Conservation (phyloP, 2,888 invertebrate genomes). For the Byasa hedistus region DNA sequence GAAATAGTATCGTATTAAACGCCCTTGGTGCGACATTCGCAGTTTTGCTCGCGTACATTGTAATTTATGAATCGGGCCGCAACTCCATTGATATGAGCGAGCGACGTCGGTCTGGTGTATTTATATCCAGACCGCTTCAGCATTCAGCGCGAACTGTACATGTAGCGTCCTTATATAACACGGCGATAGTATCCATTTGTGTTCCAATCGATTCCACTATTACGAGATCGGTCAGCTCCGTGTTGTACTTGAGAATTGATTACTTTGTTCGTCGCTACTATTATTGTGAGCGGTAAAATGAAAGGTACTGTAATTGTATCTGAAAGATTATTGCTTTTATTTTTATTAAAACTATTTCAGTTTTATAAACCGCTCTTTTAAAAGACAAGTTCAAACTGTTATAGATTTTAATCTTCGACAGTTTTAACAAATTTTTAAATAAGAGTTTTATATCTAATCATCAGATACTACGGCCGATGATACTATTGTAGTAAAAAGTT, state of each 20-base stretch:
- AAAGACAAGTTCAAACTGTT: too few relatives aligned
- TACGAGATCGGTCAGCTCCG: neutral
- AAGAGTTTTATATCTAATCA: too few relatives aligned
- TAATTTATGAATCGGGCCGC: conserved; percentile 64
- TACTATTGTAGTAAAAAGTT: too few relatives aligned
- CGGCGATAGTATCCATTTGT: conserved; percentile 1
- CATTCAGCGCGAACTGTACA: neutral
- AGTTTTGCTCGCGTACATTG: conserved; percentile 48
- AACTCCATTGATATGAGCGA: conserved; percentile 53
- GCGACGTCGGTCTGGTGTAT: conserved; percentile 53
- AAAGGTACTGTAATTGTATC: too few relatives aligned
- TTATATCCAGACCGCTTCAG: conserved; percentile 38
- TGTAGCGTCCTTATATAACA: conserved; percentile 22
- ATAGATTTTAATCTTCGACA: too few relatives aligned
- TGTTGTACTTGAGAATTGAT: neutral
- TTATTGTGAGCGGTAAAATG: too few relatives aligned
- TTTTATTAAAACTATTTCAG: too few relatives aligned
- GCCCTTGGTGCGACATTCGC: conserved; percentile 51
- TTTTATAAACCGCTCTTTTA: too few relatives aligned
- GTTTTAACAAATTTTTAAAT: too few relatives aligned
- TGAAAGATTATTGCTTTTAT: too few relatives aligned
- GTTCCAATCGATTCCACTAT: neutral
- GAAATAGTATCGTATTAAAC: conserved; percentile 28
- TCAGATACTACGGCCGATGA: too few relatives aligned
- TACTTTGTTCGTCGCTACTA: neutral